Percentiles rank a stretch among this genome's conserved stretches.
Conservation (phyloP, 1,140 invertebrate genomes). For the Pinna nobilis region DNA sequence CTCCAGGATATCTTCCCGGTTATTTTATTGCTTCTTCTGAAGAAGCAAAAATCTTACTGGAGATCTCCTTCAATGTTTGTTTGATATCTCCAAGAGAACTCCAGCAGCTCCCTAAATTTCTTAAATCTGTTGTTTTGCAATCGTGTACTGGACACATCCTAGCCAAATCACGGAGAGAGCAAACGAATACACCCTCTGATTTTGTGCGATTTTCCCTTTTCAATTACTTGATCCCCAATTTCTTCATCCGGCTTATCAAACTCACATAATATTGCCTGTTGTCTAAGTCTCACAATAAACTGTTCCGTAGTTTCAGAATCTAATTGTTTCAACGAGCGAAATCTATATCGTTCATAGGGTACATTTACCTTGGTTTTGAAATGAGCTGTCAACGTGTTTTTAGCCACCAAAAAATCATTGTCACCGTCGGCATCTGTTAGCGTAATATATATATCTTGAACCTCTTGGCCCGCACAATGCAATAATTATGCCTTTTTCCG, state of each 20-base stretch:
- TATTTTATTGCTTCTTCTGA: too few relatives aligned
- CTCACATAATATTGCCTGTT: constrained; percentile 30
- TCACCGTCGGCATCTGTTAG: constrained; percentile 4
- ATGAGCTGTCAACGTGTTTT: constrained; percentile 18
- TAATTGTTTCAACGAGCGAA: constrained; percentile 18
- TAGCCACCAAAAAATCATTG: not conserved
- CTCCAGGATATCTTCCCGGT: too few relatives aligned
- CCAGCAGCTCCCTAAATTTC: too few relatives aligned
- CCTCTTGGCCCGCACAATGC: constrained; percentile 43
- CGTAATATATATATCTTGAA: constrained; percentile 49
- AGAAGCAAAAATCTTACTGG: too few relatives aligned
- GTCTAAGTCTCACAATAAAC: constrained; percentile 36
- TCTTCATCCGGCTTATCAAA: constrained; percentile 27
- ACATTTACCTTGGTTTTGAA: constrained; percentile 32
- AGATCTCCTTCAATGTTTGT: too few relatives aligned
- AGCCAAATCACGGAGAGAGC: too few relatives aligned
- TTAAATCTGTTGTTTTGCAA: too few relatives aligned
- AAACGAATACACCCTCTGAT: too few relatives aligned
- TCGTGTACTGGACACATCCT: too few relatives aligned
- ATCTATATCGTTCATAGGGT: constrained; percentile 27
- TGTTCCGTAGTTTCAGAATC: constrained; percentile 29
- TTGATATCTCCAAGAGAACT: too few relatives aligned
- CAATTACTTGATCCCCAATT: constrained; percentile 41
- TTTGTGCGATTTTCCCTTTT: constrained; percentile 25
- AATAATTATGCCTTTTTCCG: constrained; percentile 42